phyloP scores from a whole-genome alignment of 2,797 vertebrate species.

The Anniella stebbinsi region DNA sequence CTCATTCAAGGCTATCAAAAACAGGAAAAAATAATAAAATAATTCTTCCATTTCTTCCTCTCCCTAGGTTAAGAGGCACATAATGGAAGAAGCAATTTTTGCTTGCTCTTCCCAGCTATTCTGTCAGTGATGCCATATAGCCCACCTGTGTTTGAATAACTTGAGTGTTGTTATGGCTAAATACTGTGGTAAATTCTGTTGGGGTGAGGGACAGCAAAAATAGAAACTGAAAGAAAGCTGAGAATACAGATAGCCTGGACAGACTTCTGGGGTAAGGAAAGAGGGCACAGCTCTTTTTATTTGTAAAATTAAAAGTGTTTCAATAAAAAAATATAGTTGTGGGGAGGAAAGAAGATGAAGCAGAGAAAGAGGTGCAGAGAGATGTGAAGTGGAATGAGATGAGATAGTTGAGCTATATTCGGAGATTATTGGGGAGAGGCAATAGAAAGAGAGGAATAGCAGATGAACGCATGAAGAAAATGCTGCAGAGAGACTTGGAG shows the following conservation, averaged over 20 bases:
- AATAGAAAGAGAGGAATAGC: not conserved
- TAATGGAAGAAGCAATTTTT: not conserved
- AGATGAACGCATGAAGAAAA: not conserved
- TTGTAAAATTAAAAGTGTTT: too few species aligned
- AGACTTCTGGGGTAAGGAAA: not conserved
- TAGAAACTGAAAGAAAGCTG: not conserved
- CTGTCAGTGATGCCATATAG: not conserved
- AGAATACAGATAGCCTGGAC: not conserved
- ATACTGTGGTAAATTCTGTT: not conserved
- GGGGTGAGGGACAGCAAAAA: not conserved
- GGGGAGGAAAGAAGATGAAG: not conserved
- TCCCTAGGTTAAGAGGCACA: not conserved
- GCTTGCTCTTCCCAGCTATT: not conserved
- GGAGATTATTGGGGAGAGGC: too few species aligned
- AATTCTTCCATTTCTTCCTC: not conserved
- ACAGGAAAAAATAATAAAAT: not conserved
- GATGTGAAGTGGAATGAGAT: not conserved
- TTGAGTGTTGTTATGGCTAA: not conserved
- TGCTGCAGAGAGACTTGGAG: not conserved
- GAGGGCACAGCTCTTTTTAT: not conserved
- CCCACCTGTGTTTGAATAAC: too few species aligned
- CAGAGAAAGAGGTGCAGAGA: not conserved
- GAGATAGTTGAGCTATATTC: not conserved
- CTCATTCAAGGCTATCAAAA: not conserved
- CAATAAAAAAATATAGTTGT: too few species aligned